Conservation (phyloP, 2,888 invertebrate genomes). For the Drosophila melanosoma region DNA sequence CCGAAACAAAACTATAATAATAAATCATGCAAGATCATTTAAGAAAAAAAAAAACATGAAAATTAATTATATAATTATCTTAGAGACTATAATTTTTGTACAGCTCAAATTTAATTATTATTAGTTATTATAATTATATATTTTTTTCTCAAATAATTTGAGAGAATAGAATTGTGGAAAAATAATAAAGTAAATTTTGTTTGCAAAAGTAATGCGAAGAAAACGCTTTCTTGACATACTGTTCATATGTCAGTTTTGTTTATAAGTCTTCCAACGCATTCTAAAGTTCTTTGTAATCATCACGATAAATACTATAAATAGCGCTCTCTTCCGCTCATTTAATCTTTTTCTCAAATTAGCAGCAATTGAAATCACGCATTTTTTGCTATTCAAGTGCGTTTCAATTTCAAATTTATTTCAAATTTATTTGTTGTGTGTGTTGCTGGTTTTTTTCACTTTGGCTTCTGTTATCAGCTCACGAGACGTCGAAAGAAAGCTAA, state of each 20-base stretch:
- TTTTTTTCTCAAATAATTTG: too few species aligned
- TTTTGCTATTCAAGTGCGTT: slow-evolving; percentile 60
- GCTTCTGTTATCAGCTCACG: slow-evolving; percentile 28
- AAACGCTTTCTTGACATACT: background rate
- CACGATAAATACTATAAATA: slow-evolving; percentile 25
- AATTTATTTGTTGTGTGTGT: slow-evolving; percentile 34
- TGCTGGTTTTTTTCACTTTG: slow-evolving; percentile 9
- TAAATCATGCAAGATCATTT: too few species aligned
- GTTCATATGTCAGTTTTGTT: background rate
- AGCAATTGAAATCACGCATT: slow-evolving; percentile 63
- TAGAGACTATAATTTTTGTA: too few species aligned
- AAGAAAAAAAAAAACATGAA: too few species aligned
- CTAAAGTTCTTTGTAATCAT: too few species aligned
- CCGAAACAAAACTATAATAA: too few species aligned
- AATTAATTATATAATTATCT: too few species aligned
- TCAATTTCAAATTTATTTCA: slow-evolving; percentile 54
- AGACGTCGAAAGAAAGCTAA: slow-evolving; percentile 30
- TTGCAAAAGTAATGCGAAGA: background rate
- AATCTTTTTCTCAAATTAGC: slow-evolving; percentile 58
- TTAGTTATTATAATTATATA: too few species aligned
- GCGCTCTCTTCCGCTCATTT: slow-evolving; percentile 17
- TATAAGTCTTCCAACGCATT: background rate
- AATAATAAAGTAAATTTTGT: background rate
- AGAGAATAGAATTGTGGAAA: too few species aligned
- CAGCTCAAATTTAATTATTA: too few species aligned